Conservation (phyloP, 2,888 invertebrate genomes). For the Nebria brevicollis region DNA sequence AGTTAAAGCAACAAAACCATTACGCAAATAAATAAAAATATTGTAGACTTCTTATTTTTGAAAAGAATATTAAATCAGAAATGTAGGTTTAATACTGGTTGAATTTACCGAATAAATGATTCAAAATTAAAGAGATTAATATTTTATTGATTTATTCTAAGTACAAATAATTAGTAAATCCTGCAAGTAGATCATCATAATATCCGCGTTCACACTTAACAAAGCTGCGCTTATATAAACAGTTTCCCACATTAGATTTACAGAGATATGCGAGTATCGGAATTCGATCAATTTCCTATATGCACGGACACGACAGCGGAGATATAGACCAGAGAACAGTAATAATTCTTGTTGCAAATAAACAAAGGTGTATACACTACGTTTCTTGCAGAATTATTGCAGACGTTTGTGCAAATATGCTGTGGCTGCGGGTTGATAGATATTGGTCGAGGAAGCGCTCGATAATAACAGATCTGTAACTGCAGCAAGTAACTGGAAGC, state of each 20-base stretch:
- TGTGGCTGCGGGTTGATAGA: neutral
- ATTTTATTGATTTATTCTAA: too few relatives aligned
- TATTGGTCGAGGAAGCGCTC: slow-evolving; percentile 1
- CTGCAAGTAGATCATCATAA: too few relatives aligned
- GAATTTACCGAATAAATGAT: too few relatives aligned
- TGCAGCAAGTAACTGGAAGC: neutral
- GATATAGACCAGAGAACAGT: neutral
- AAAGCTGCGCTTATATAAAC: neutral
- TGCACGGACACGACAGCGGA: neutral
- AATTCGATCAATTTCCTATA: neutral
- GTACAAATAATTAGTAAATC: too few relatives aligned
- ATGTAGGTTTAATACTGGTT: too few relatives aligned
- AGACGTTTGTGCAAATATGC: neutral
- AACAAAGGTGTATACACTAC: neutral
- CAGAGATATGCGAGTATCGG: neutral
- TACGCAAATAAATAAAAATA: too few relatives aligned
- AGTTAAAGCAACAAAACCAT: too few relatives aligned
- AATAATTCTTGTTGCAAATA: slow-evolving; percentile 1
- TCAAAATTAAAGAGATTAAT: too few relatives aligned
- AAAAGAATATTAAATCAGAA: too few relatives aligned
- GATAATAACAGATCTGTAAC: neutral
- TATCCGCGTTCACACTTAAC: neutral
- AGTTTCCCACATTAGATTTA: neutral
- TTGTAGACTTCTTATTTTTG: too few relatives aligned
- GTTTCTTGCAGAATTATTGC: too few relatives aligned